phyloP scores from a whole-genome alignment of 1,140 invertebrate genomes.

The Ganaspis sp. region DNA sequence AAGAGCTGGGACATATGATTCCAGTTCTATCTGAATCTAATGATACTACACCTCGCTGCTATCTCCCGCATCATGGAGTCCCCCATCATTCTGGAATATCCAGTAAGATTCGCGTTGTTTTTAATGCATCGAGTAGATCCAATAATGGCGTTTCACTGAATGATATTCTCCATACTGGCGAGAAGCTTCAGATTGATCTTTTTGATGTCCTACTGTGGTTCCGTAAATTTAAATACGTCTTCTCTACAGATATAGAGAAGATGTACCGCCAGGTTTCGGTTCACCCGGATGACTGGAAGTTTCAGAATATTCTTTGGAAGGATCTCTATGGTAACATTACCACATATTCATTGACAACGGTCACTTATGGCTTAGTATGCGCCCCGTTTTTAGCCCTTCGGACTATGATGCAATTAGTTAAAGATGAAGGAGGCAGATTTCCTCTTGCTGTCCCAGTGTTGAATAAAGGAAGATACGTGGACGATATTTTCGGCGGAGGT shows the following conservation, averaged over 20 bases:
- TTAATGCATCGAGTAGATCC: too few relatives aligned
- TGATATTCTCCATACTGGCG: too few relatives aligned
- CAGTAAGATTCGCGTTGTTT: too few relatives aligned
- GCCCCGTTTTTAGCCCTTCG: not conserved
- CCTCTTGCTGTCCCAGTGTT: not conserved
- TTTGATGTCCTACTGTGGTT: not conserved
- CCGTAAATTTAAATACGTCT: not conserved
- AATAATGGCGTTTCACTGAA: too few relatives aligned
- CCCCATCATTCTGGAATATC: too few relatives aligned
- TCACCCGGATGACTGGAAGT: not conserved
- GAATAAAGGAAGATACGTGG: not conserved
- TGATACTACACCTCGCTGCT: conserved; percentile 11
- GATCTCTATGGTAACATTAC: not conserved
- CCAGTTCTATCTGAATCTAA: too few relatives aligned
- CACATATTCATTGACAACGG: too few relatives aligned
- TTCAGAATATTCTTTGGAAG: not conserved
- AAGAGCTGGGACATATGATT: too few relatives aligned
- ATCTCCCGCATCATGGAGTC: conserved; percentile 59
- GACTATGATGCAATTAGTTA: not conserved
- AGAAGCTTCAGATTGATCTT: too few relatives aligned
- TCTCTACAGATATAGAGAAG: not conserved
- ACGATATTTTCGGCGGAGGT: not conserved
- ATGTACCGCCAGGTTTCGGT: not conserved
- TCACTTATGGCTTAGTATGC: too few relatives aligned
- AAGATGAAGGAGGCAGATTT: not conserved